A percentile compares a stretch with the other conserved stretches of the same genome.
Conservation (phyloP, 2,888 invertebrate genomes). For the Aphodius sticticus region DNA sequence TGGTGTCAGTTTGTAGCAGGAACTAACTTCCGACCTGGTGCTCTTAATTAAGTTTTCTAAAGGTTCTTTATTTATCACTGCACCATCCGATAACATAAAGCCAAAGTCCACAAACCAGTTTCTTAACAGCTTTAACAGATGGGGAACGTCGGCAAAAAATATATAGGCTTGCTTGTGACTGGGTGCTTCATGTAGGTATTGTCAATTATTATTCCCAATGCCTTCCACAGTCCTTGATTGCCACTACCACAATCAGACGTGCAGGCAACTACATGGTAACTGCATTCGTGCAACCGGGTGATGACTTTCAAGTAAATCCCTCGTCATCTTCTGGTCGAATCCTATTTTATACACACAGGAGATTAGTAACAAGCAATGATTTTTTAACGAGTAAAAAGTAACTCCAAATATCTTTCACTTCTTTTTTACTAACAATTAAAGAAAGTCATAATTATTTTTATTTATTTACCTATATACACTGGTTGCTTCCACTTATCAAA, state of each 20-base stretch:
- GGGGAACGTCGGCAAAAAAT: constrained; percentile 37
- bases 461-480: constrained; percentile 38
- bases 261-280: constrained; percentile 40
- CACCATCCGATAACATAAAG: neutral
- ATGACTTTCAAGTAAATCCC: constrained; percentile 36
- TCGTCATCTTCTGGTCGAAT: constrained; percentile 44
- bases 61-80: constrained; percentile 8
- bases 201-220: constrained; percentile 27
- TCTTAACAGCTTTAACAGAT: constrained; percentile 28
- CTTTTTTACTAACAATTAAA: neutral
- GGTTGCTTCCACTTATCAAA: constrained; percentile 46
- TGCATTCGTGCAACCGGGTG: constrained; percentile 27
- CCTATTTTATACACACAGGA: constrained; percentile 25
- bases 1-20: constrained; percentile 16
- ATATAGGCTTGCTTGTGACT: constrained; percentile 25
- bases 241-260: constrained; percentile 38
- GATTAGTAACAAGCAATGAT: neutral
- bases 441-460: constrained; percentile 24
- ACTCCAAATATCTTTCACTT: neutral
- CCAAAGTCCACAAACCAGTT: constrained; percentile 31
- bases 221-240: constrained; percentile 38
- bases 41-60: neutral
- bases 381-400: neutral
- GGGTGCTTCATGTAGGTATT: constrained; percentile 14
- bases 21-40: constrained; percentile 13